These are phyloP conservation scores for Cephalophus harveyi DNA, from an alignment of 2,113 vertebrate genomes.

Conservation along the genomic window DNA sequence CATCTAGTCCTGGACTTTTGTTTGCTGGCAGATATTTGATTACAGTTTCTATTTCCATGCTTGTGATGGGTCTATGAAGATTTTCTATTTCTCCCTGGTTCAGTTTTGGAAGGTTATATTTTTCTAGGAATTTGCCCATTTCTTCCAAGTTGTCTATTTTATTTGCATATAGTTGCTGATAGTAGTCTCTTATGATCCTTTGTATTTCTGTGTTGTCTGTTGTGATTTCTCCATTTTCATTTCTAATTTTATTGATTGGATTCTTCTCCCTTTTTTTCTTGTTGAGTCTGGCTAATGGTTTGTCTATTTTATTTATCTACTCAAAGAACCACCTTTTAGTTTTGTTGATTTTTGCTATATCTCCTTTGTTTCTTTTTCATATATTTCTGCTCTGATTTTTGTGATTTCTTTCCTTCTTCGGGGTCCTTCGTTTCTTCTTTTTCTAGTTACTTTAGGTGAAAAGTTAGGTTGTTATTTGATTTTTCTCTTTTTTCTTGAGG, in stretches of 20 bases:
- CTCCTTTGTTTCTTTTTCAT: neutral
- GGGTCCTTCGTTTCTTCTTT: neutral
- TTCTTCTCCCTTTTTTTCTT: neutral
- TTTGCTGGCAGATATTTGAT: neutral
- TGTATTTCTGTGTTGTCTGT: neutral
- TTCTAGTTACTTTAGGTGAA: neutral
- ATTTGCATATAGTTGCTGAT: neutral
- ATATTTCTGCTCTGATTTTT: neutral
- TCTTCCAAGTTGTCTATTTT: neutral
- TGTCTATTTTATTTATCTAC: neutral
- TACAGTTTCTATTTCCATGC: neutral
- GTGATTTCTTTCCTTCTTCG: neutral
- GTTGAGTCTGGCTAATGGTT: neutral
- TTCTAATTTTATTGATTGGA: neutral
- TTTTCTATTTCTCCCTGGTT: neutral
- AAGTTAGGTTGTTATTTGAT: neutral
- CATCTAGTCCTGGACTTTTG: neutral
- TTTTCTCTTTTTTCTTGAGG: neutral
- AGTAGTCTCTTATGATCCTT: neutral
- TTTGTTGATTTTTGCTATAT: neutral
- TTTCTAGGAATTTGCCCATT: neutral
- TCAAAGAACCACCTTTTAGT: neutral
- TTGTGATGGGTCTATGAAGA: neutral
- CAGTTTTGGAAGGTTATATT: neutral
- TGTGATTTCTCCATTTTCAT: neutral